Base-by-base conservation (phyloP, 2,888 invertebrate genomes). In the Calliphora vomitoria region DNA sequence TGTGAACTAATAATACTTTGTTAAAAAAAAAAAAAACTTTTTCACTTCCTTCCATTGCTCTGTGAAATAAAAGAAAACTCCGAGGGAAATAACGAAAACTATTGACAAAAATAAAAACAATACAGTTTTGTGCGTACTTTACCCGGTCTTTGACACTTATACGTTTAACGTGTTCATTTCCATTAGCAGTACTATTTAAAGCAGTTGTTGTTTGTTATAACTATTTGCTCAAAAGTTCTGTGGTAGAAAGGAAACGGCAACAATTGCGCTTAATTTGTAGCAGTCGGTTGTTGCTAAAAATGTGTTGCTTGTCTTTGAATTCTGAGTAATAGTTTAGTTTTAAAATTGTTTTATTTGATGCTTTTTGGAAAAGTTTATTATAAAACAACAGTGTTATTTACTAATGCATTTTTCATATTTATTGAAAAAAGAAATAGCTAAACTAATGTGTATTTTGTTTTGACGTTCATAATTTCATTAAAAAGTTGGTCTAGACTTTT, bases 401-500 rank as follows among this genome's bases (percentile, higher is more conserved):
- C 50, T 85, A 62, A 85, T 71, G 71, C 71, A 76, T 18, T 75
- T 79, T 75, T 53, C 11, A 62, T 75, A 75, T 80, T 62, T 53
- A 38, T 60, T 8, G n/a, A 50, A 18, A 69, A 47, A 3, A 55
- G 11, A 55, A 35, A 8, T 25, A 4, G 0, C 53, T 69, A 53
- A 31, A 53, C 2, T 41, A 64, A 62, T 53, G 41, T 55, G 58
- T 35, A 58, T 47, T 82, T 69, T 71, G 53, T 83, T 80, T 75
- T 69, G 44, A 75, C 53, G 35, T 69, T 55, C 8, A 75, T 58
- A 83, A 85, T 82, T 80, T 81, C 60, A 75, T 80, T 79, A 66
- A 79, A 83, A 83, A 83, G 64, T 71, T 86, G 72, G 87, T 88
- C 83, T 83, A 86, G 88, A 86, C 86, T 78, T 82, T 85, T 82